Evolutionary conservation across 2,113 vertebrate species (phyloP).

Genomic region (Gymnarchus niloticus): DNA sequence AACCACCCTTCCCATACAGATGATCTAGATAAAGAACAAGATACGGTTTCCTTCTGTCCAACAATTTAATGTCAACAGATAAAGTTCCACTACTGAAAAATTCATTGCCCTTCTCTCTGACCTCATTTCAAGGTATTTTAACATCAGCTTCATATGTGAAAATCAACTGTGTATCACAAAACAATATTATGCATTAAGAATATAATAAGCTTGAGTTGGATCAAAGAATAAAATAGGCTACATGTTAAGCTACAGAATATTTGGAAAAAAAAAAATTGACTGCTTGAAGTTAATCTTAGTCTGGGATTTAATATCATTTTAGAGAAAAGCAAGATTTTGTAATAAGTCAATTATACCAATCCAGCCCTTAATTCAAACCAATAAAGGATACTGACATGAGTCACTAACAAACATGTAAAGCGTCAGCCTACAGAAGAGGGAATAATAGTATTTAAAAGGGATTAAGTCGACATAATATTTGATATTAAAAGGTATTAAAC

Average conservation of each 20-base stretch:
- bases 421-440: not conserved
- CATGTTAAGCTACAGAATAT: too few species aligned
- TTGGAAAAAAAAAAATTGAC: not conserved
- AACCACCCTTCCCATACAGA: not conserved
- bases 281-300: not conserved
- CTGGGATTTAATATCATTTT: not conserved
- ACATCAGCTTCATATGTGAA: not conserved
- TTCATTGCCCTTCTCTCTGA: conserved; percentile 13
- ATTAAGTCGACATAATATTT: not conserved
- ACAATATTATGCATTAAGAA: too few species aligned
- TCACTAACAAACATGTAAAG: not conserved
- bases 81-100: conserved; percentile 21
- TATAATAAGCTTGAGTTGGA: too few species aligned
- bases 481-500: not conserved
- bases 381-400: not conserved
- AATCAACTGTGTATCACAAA: not conserved
- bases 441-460: not conserved
- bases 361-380: not conserved
- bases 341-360: not conserved
- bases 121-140: not conserved
- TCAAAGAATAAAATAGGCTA: not conserved
- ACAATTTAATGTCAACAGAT: conserved; percentile 17
- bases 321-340: not conserved
- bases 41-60: not conserved
- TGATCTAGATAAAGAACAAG: not conserved